Evolutionary conservation across 2,797 vertebrate species (phyloP).

Genomic region (Botia kubotai): DNA sequence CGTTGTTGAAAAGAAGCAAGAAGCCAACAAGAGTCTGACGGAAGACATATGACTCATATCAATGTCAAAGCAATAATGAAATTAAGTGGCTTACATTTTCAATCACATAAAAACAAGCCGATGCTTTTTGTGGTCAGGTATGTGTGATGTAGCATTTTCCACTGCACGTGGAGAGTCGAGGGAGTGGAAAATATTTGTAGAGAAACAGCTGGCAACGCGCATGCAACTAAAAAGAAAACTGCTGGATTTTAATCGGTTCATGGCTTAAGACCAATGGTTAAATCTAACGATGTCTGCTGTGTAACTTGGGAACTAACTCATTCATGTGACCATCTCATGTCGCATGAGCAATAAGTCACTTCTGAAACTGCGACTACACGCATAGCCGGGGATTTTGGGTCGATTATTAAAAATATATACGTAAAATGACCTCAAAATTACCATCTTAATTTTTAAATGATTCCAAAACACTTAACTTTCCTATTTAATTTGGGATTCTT

Average conservation of each 20-base stretch:
- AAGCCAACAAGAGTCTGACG: slow-evolving; percentile 4
- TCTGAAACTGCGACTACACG: background rate
- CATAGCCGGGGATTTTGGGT: background rate
- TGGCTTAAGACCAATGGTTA: background rate
- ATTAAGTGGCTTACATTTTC: slow-evolving; percentile 21
- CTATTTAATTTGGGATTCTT: too few relatives aligned
- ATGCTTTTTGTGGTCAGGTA: background rate
- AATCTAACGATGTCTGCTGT: background rate
- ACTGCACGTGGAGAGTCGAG: slow-evolving; percentile 5
- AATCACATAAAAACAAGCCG: slow-evolving; percentile 12
- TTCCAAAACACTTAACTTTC: too few relatives aligned
- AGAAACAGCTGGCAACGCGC: background rate
- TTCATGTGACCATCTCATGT: slow-evolving; percentile 59
- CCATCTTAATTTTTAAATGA: too few relatives aligned
- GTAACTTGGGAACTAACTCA: background rate
- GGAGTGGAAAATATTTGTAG: slow-evolving; percentile 25
- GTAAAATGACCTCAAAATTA: too few relatives aligned
- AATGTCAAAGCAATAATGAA: slow-evolving; percentile 25
- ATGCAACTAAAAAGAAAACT: background rate
- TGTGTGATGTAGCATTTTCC: slow-evolving; percentile 39
- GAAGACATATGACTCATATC: slow-evolving; percentile 13
- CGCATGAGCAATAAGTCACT: slow-evolving; percentile 3
- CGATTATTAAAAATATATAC: background rate
- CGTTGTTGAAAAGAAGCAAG: background rate
- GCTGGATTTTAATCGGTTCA: background rate